phyloP scores from a whole-genome alignment of 2,113 vertebrate species.

The Laticauda laticaudata region DNA sequence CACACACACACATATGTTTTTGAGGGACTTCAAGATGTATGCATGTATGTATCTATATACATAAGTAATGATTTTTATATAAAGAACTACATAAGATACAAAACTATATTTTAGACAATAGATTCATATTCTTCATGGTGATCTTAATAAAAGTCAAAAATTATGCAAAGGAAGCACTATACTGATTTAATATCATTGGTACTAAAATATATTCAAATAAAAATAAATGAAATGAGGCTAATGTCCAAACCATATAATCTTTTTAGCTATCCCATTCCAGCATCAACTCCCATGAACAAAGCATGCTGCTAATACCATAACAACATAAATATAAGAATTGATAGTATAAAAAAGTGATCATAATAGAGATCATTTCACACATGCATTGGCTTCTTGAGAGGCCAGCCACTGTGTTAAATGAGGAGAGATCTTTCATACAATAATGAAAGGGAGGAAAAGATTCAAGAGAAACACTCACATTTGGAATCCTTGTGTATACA shows the following conservation, averaged over 20 bases:
- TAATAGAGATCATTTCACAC: neutral
- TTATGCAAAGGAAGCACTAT: neutral
- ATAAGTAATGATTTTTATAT: neutral
- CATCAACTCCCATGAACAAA: neutral
- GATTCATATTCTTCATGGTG: neutral
- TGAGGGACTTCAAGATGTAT: neutral
- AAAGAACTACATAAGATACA: accelerated
- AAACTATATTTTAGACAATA: neutral
- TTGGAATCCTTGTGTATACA: neutral
- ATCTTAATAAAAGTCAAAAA: neutral
- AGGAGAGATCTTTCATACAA: neutral
- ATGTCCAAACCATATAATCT: neutral
- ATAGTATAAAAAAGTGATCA: neutral
- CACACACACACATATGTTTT: neutral
- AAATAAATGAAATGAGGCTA: neutral
- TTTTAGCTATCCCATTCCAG: neutral
- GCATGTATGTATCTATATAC: neutral
- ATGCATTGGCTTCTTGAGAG: neutral
- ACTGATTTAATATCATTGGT: neutral
- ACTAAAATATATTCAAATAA: neutral
- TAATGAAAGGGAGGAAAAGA: neutral
- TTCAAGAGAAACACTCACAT: neutral
- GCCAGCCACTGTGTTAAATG: neutral
- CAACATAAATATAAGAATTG: neutral
- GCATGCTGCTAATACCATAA: neutral